Conservation (phyloP, 2,113 vertebrate genomes). For the Mandrillus leucophaeus region DNA sequence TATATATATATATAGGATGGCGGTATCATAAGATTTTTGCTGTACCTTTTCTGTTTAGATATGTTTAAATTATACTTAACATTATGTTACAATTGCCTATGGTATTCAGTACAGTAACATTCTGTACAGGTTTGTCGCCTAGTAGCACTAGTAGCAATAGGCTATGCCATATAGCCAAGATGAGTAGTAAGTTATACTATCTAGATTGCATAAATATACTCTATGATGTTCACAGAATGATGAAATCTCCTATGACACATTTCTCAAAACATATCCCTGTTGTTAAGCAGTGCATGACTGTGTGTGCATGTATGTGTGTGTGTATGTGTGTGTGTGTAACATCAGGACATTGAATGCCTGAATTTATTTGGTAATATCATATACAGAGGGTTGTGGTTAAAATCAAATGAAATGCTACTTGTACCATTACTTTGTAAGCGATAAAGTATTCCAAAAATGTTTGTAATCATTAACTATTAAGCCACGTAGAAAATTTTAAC, state of each 20-base stretch:
- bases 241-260: neutral
- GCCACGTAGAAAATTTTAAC: neutral
- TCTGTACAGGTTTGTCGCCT: neutral
- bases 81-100: neutral
- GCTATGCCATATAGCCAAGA: neutral
- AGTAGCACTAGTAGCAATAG: neutral
- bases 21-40: neutral
- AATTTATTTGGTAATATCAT: neutral
- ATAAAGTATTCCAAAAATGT: neutral
- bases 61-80: neutral
- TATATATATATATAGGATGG: neutral
- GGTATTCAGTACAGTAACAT: neutral
- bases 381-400: neutral
- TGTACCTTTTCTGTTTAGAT: neutral
- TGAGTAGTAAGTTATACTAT: neutral
- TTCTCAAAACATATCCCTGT: neutral
- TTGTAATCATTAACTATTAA: neutral
- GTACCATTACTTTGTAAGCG: neutral
- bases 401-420: neutral
- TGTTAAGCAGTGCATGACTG: neutral
- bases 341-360: neutral
- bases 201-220: neutral
- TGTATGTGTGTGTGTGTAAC: neutral
- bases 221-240: neutral
- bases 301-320: neutral